phyloP scores from a whole-genome alignment of 2,797 vertebrate genomes.

The Amphiprion clarkii region DNA sequence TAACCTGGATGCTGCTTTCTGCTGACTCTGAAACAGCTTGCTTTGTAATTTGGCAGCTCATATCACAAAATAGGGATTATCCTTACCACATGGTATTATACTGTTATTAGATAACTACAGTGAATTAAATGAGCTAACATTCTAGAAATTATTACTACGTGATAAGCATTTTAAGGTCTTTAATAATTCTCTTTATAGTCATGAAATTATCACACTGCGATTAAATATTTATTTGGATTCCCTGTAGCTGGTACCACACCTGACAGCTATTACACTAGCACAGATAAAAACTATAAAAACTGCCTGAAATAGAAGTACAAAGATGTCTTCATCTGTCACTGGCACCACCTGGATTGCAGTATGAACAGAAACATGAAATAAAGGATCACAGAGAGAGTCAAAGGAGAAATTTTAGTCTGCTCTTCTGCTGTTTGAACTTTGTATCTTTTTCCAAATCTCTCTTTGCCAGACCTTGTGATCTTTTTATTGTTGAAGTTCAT shows the following conservation, averaged over 20 bases:
- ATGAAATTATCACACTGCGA: slow-evolving; percentile 12
- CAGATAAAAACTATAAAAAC: background rate
- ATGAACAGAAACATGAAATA: background rate
- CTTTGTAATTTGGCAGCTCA: background rate
- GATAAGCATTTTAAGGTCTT: slow-evolving; percentile 28
- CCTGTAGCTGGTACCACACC: slow-evolving; percentile 1
- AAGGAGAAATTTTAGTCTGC: background rate
- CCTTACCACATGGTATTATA: background rate
- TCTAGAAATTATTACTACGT: background rate
- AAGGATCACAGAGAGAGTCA: background rate
- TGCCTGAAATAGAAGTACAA: background rate
- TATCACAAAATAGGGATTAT: slow-evolving; percentile 3
- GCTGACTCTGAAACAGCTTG: background rate
- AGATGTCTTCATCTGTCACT: too few species aligned
- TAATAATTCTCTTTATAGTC: slow-evolving; percentile 17
- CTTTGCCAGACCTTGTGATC: background rate
- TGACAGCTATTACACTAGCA: background rate
- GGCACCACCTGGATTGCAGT: background rate
- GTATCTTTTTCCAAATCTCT: background rate
- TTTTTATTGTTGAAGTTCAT: slow-evolving; percentile 2
- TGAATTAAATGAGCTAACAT: background rate
- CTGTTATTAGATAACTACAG: background rate
- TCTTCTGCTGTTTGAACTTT: background rate
- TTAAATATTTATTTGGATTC: slow-evolving; percentile 22
- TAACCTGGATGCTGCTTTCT: background rate